Base-by-base conservation (phyloP, 2,797 vertebrate genomes). In the Gallinago solitaria region DNA sequence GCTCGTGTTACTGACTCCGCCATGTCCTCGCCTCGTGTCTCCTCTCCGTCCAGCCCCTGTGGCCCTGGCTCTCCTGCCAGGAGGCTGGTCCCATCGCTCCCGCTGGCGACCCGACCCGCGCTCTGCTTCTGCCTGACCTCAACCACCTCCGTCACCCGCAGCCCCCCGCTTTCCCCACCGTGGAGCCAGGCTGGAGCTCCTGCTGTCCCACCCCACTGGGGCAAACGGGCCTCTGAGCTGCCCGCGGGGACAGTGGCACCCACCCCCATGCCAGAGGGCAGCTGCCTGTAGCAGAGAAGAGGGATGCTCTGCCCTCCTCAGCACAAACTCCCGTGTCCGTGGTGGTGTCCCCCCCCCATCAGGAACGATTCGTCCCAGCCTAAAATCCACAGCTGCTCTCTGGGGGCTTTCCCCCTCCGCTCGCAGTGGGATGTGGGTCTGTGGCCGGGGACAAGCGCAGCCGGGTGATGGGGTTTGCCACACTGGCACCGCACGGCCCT, bases 21-120 rank as follows among this genome's bases (percentile, higher is more conserved):
- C 70, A 9, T 96, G 75, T 93, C 73, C 71, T 95, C 19, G 37
- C 95, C 87, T 90, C 21, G 16, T 95, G 95, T 97, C 86, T 95
- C 80, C 59, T 91, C 90, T 83, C 69, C 5, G 47, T 47, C 83
- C 50, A 18, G 68, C 64, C 59, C 59, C 82, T 27, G 63, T 5
- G 8, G 65, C 74, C 71, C 53, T 15, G 32, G 82, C 75, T 68
- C 45, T 69, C 61, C 85, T 16, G 41, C 16, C 39, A 39, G 28
- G 73, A 88, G 48, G 83, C 77, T 76, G 83, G 61, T 92, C 82
- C 83, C 43, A 57, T 89, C 1, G 2, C 59, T 92, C 24, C 85
- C 5, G 35, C 70, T 71, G 82, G 32, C 6, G 4, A 48, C 63
- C 11, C 1, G 2, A 54, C 67, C 71, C 65, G 3, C 0, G 6